Conservation (phyloP, 2,797 vertebrate genomes). For the Oophaga sylvatica region DNA sequence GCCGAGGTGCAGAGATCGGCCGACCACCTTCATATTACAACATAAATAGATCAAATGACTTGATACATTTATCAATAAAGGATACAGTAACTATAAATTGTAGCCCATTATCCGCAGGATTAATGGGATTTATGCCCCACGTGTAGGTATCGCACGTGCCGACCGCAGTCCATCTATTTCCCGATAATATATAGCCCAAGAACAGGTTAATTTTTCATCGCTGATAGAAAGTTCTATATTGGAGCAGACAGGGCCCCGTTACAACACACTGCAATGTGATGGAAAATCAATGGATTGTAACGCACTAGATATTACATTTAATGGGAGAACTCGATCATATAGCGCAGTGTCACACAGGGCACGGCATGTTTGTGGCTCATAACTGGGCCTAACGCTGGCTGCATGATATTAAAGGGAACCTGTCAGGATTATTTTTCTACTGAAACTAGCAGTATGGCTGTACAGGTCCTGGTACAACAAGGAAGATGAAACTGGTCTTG, state of each 20-base stretch:
- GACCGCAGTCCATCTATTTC: not conserved
- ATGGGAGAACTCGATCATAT: slow-evolving; percentile 6
- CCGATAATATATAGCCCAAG: not conserved
- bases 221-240: not conserved
- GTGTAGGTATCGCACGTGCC: not conserved
- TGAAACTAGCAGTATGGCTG: too few species aligned
- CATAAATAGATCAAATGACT: too few species aligned
- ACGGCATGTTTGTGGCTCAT: not conserved
- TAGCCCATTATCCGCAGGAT: not conserved
- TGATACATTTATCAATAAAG: not conserved
- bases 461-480: too few species aligned
- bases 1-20: too few species aligned
- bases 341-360: not conserved
- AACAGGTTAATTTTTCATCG: slow-evolving; percentile 2
- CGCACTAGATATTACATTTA: slow-evolving; percentile 6
- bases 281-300: slow-evolving; percentile 30
- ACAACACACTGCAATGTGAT: slow-evolving; percentile 10
- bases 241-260: slow-evolving; percentile 3
- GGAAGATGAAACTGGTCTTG: too few species aligned
- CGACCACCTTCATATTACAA: not conserved
- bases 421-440: too few species aligned
- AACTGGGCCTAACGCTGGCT: too few species aligned
- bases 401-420: not conserved
- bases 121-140: not conserved
- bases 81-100: not conserved